Percentiles rank a stretch among this genome's conserved stretches.
phyloP scores from a whole-genome alignment of 2,797 vertebrate species.

The Micromesistius poutassou region DNA sequence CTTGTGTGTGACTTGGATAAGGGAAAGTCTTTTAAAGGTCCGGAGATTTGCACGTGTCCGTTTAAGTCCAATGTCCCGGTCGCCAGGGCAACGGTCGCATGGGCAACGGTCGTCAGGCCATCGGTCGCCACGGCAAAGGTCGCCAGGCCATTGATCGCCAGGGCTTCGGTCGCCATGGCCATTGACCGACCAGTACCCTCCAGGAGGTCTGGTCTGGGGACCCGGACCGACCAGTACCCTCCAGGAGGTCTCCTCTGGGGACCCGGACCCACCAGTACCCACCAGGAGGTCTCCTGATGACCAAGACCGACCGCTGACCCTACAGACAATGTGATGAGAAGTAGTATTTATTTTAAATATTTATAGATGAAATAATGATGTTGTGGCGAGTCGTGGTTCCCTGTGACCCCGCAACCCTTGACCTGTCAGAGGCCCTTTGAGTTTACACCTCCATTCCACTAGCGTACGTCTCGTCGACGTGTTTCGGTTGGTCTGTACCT shows the following conservation, averaged over 20 bases:
- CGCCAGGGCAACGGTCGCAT: background rate
- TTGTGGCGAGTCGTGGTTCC: conserved; percentile 50
- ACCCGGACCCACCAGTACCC: too few species aligned
- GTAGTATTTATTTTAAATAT: conserved; percentile 80
- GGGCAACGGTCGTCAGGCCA: background rate
- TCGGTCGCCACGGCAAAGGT: too few species aligned
- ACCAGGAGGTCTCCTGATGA: background rate
- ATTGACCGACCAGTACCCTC: too few species aligned
- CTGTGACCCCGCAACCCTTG: background rate
- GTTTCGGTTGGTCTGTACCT: conserved; percentile 53
- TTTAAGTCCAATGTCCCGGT: background rate
- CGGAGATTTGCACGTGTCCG: conserved; percentile 36
- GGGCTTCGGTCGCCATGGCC: too few species aligned
- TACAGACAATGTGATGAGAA: conserved; percentile 74
- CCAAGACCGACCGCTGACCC: conserved; percentile 30
- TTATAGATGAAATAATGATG: conserved; percentile 66
- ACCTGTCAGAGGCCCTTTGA: background rate
- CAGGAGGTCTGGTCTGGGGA: background rate
- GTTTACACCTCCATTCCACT: conserved; percentile 2
- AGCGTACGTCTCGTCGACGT: conserved; percentile 38
- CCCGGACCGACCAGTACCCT: background rate
- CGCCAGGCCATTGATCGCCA: too few species aligned
- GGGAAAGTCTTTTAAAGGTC: conserved; percentile 59
- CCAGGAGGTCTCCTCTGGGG: background rate
- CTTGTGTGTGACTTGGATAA: conserved; percentile 37